Conservation (phyloP, 2,113 vertebrate genomes). For the Gymnarchus niloticus region DNA sequence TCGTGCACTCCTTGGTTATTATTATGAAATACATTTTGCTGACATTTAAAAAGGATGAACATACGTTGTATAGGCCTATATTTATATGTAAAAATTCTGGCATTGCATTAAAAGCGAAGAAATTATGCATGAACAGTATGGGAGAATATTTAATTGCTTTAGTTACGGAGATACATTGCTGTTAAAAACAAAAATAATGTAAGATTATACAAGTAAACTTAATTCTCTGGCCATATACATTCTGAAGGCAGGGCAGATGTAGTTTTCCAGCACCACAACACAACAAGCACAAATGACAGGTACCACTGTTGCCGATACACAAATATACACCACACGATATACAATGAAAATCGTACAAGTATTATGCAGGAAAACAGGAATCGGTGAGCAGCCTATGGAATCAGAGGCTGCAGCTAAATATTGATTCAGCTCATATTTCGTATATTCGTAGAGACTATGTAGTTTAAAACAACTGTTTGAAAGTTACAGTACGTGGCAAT, state of each 20-base stretch:
- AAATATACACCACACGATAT: not conserved
- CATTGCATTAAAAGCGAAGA: not conserved
- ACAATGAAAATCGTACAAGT: not conserved
- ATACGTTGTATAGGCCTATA: not conserved
- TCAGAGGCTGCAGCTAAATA: not conserved
- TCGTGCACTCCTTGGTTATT: not conserved
- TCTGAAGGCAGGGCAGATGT: not conserved
- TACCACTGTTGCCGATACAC: not conserved
- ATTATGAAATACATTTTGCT: not conserved
- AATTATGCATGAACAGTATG: not conserved
- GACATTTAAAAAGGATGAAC: not conserved
- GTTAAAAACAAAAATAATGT: conserved; percentile 6
- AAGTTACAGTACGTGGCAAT: not conserved
- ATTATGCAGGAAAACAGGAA: not conserved
- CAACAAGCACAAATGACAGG: not conserved
- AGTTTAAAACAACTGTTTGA: not conserved
- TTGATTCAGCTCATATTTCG: not conserved
- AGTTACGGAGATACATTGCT: not conserved
- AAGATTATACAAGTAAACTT: not conserved
- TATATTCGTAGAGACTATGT: not conserved
- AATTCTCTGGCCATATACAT: not conserved
- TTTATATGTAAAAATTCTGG: not conserved
- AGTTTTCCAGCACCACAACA: not conserved
- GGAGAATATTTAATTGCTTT: not conserved
- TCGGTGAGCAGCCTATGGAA: not conserved